Evolutionary conservation across 2,113 vertebrate genomes (phyloP).

Genomic region (Erinaceus europaeus): DNA sequence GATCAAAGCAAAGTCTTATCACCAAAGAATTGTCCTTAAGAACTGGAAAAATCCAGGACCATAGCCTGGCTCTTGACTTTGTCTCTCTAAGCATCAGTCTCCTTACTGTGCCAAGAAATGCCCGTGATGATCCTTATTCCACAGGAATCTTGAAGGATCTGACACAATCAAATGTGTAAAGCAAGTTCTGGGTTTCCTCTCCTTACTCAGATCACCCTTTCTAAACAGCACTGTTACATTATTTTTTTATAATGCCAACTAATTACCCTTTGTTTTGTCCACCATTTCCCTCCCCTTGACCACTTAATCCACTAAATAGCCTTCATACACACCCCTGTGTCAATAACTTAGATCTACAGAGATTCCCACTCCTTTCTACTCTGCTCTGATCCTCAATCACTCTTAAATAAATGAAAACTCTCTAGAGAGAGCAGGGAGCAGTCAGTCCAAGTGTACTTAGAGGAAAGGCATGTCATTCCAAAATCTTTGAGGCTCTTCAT

Average conservation of each 20-base stretch:
- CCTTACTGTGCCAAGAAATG: background rate
- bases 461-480: background rate
- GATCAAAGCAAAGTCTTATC: too few species aligned
- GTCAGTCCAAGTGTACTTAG: background rate
- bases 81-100: background rate
- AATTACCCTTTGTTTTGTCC: background rate
- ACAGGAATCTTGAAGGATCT: background rate
- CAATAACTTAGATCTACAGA: background rate
- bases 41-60: background rate
- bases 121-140: background rate
- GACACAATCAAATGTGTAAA: background rate
- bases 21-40: too few species aligned
- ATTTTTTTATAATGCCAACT: background rate
- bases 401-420: background rate
- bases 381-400: background rate
- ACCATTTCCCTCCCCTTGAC: background rate
- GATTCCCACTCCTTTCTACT: background rate
- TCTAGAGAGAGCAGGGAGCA: conserved; percentile 14
- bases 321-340: background rate
- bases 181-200: background rate
- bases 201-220: background rate
- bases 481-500: background rate
- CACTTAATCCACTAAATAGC: background rate
- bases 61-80: background rate
- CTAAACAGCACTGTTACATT: background rate